Evolutionary conservation across 2,797 vertebrate species (phyloP), one percentile per base, ranked within the genome.

Genomic region (Etheostoma nigrum): DNA sequence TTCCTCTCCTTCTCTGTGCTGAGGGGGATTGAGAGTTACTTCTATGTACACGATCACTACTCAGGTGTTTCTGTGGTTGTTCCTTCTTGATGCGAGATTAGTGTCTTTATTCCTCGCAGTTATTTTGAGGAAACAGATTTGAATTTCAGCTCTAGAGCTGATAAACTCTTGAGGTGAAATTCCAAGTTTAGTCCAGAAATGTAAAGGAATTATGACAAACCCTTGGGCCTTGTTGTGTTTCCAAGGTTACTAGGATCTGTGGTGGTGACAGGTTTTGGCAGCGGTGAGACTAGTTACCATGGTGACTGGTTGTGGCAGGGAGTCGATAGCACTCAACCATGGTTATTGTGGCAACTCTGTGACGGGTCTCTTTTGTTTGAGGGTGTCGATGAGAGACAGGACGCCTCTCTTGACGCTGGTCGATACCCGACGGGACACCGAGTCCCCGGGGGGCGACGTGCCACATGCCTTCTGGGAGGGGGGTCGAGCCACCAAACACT

Each of bases 301-400:
- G 89, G 86, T 78, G 80, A 91, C 59, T 21, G 62, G 61, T 27
- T 45, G 66, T 65, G 81, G 74, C 57, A 21, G 49, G 68, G 64
- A 49, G 79, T 64, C 2, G n/a, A 72, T 66, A 21, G 64, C 10
- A 40, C 59, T 71, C 60, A 36, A 5, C 49, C 2, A 33, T 10
- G 15, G 75, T 89, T 88, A 96, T 95, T 99, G 97, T 0, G 97
- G 97, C 79, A 94, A 93, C 87, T 99, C 98, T 0, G 96, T 89
- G 85, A 98, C 95, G 0, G 97, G 97, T 74, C 97, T 97, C 93
- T 99, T 99, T 96, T 98, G 98, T 96, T 99, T 99, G 93, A 99
- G 96, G 91, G 97, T 99, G 96, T 99, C 98, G 93, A 99, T 99
- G 92, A 99, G 97, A 59, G 98, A 99, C 72, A 99, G 92, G 78